Evolutionary conservation across 2,113 vertebrate genomes (phyloP).

Genomic region (Sorex araneus): DNA sequence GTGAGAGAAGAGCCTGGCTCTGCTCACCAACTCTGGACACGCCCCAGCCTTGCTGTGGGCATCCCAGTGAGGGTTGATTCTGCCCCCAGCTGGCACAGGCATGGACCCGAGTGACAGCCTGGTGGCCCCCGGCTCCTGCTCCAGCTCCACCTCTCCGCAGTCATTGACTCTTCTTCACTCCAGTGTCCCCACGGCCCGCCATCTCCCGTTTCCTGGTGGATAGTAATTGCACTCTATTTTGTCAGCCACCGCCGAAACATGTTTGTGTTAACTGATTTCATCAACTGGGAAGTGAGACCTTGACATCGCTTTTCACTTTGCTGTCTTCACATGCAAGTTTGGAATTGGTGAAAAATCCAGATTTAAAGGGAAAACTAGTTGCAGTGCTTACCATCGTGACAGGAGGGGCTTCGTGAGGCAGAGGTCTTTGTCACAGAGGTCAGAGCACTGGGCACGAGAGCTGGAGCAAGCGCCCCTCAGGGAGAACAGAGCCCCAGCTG

Average conservation of each 20-base stretch:
- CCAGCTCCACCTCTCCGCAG: not conserved
- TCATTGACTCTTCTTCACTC: no score
- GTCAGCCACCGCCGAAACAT: no score
- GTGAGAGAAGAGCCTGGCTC: not conserved
- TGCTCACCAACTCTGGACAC: not conserved
- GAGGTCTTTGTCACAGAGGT: no score
- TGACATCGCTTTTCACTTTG: not conserved
- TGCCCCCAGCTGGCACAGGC: no score
- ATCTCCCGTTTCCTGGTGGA: no score
- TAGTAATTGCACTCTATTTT: no score
- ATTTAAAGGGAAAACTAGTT: not conserved
- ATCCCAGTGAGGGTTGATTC: no score
- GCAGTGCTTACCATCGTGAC: no score
- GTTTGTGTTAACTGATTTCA: no score
- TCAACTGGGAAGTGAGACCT: no score
- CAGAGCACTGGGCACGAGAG: not conserved
- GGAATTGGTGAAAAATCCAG: not conserved
- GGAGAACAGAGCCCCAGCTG: not conserved
- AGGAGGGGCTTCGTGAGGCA: no score
- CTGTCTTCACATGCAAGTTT: not conserved
- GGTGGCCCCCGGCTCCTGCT: not conserved
- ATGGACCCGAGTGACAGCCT: no score
- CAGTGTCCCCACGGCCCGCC: not conserved
- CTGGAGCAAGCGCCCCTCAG: not conserved
- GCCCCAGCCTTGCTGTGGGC: not conserved